A percentile compares a stretch with the other conserved stretches of the same genome.
Evolutionary conservation across 2,888 invertebrate species (phyloP).

Genomic region (Eutolmus rufibarbis): DNA sequence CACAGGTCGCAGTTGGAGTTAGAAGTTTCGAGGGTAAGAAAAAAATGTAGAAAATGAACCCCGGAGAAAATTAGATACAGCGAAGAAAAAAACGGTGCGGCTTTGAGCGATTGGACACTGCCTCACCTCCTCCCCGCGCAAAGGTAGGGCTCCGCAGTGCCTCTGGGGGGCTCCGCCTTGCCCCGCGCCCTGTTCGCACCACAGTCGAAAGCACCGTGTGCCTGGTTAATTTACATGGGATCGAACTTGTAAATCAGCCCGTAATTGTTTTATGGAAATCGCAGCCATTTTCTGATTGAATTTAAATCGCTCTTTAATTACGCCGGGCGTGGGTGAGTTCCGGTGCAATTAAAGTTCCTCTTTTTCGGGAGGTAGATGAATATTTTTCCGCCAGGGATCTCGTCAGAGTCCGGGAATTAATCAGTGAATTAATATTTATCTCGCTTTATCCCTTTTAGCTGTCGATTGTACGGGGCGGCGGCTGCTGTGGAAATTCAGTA

Average conservation of each 20-base stretch:
- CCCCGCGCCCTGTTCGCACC: not conserved
- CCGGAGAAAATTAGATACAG: not conserved
- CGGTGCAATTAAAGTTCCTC: not conserved
- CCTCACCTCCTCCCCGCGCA: not conserved
- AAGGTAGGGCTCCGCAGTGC: not conserved
- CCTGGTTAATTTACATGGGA: conserved; percentile 19
- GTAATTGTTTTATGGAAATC: conserved; percentile 27
- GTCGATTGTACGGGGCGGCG: not conserved
- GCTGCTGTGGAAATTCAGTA: not conserved
- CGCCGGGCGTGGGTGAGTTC: not conserved
- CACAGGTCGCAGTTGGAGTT: not conserved
- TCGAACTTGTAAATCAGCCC: conserved; percentile 16
- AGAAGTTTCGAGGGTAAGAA: not conserved
- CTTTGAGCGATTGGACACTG: not conserved
- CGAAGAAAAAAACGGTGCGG: not conserved
- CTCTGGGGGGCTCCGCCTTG: not conserved
- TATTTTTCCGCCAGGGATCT: not conserved
- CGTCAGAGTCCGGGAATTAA: not conserved
- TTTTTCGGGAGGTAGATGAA: not conserved
- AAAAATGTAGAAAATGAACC: not conserved
- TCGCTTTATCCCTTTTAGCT: not conserved
- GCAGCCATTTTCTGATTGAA: conserved; percentile 17
- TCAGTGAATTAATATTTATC: not conserved
- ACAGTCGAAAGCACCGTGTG: not conserved
- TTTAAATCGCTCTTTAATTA: conserved; percentile 29